These are phyloP conservation scores for Erinaceus europaeus DNA, from an alignment of 2,113 vertebrate genomes.

Conservation along the genomic window DNA sequence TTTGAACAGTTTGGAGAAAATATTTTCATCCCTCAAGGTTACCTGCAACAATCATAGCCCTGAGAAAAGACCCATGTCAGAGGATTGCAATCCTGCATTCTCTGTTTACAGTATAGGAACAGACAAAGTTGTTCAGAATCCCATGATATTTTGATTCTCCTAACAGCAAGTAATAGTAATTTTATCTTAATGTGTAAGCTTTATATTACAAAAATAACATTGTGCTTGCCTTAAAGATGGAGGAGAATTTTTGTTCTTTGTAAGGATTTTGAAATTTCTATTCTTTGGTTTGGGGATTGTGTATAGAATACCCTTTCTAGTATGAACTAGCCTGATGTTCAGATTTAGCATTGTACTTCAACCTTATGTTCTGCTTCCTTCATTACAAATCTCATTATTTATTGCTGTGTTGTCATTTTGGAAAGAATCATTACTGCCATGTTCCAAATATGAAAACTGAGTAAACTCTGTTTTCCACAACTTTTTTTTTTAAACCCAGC, in stretches of 20 bases:
- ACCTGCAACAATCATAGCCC: not conserved
- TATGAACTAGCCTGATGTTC: not conserved
- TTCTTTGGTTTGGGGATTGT: not conserved
- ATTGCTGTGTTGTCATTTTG: not conserved
- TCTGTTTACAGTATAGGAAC: not conserved
- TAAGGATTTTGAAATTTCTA: conserved; percentile 20
- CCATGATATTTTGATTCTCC: not conserved
- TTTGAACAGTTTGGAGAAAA: not conserved
- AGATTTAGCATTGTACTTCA: not conserved
- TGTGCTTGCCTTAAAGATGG: not conserved
- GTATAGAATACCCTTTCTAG: not conserved
- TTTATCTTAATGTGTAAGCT: conserved; percentile 28
- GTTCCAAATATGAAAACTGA: not conserved
- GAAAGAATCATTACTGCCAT: not conserved
- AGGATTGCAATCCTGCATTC: not conserved
- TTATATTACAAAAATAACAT: not conserved
- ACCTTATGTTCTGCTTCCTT: not conserved
- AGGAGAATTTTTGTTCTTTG: not conserved
- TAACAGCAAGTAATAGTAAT: not conserved
- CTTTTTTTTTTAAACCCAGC: not conserved
- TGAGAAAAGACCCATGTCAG: not conserved
- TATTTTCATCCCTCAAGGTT: not conserved
- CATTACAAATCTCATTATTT: not conserved
- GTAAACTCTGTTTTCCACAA: not conserved
- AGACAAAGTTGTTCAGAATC: not conserved